Evolutionary conservation across 2,888 invertebrate genomes (phyloP).

Genomic region (Pinctada fucata): DNA sequence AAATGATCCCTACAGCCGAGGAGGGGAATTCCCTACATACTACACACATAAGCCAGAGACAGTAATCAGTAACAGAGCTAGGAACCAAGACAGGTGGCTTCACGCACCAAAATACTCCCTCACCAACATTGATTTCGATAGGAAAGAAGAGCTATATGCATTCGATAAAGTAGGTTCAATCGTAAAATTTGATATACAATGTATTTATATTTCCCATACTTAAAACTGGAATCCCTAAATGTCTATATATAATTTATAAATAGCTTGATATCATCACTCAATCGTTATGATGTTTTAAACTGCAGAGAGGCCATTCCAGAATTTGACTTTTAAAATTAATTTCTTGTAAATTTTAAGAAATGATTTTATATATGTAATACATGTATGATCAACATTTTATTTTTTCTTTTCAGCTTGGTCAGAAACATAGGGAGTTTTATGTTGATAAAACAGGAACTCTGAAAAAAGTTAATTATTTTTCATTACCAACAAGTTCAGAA

Average conservation of each 20-base stretch:
- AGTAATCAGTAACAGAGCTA: conserved; percentile 73
- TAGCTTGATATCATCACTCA: neutral
- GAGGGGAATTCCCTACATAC: conserved; percentile 76
- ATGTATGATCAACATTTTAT: too few species aligned
- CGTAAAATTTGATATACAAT: neutral
- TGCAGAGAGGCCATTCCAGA: too few species aligned
- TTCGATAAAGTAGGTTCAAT: conserved; percentile 67
- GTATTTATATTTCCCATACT: neutral
- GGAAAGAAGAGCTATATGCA: conserved; percentile 70
- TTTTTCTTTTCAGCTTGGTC: conserved; percentile 66
- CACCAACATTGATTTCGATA: conserved; percentile 73
- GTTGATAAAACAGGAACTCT: conserved; percentile 74
- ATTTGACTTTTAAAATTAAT: too few species aligned
- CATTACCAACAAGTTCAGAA: conserved; percentile 71
- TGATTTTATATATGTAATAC: too few species aligned
- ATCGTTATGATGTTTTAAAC: neutral
- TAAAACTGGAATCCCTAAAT: too few species aligned
- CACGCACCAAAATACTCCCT: conserved; percentile 72
- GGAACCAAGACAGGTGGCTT: conserved; percentile 74
- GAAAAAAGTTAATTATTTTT: conserved; percentile 71
- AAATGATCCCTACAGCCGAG: conserved; percentile 70
- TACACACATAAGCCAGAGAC: conserved; percentile 76
- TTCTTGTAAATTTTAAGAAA: too few species aligned
- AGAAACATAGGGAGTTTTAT: conserved; percentile 75
- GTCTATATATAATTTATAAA: neutral